A percentile compares a stretch with the other conserved stretches of the same genome.
Evolutionary conservation across 1,140 invertebrate species (phyloP).

Genomic region (Cydia strobilella): DNA sequence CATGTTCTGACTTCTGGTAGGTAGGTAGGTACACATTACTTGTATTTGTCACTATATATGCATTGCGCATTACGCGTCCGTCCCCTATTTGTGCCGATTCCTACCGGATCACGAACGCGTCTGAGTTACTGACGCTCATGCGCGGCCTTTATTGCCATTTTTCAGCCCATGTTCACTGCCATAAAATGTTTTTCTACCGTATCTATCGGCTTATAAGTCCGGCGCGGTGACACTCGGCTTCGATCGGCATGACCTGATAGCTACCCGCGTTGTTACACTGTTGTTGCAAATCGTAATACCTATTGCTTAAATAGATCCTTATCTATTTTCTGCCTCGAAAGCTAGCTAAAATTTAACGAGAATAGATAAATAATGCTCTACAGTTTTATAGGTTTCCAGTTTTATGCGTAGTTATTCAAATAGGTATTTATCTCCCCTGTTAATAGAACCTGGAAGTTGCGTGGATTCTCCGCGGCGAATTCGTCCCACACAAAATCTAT

Average conservation of each 20-base stretch:
- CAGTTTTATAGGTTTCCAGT: slow-evolving; percentile 8
- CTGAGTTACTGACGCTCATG: slow-evolving; percentile 14
- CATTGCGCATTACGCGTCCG: slow-evolving; percentile 4
- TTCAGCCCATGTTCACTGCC: slow-evolving; percentile 16
- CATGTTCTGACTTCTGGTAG: too few relatives aligned
- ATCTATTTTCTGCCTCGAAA: slow-evolving; percentile 19
- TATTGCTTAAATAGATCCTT: slow-evolving; percentile 29
- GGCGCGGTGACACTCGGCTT: slow-evolving; percentile 42
- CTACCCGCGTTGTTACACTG: slow-evolving; percentile 35
- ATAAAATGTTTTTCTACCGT: slow-evolving; percentile 24
- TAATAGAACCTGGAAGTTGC: slow-evolving; percentile 24
- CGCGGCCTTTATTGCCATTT: neutral
- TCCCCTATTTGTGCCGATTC: slow-evolving; percentile 9
- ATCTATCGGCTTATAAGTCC: slow-evolving; percentile 23
- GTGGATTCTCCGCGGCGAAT: slow-evolving; percentile 58
- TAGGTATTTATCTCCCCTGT: slow-evolving; percentile 8
- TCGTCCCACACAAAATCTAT: slow-evolving; percentile 76
- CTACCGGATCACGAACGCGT: slow-evolving; percentile 3
- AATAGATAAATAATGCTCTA: slow-evolving; percentile 21
- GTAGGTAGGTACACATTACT: neutral
- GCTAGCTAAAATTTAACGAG: slow-evolving; percentile 23
- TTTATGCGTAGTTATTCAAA: slow-evolving; percentile 6
- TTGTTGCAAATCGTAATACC: slow-evolving; percentile 38
- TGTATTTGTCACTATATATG: neutral
- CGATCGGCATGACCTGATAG: slow-evolving; percentile 51